phyloP scores from a whole-genome alignment of 1,140 invertebrate species.

The Heliothis subflexa region DNA sequence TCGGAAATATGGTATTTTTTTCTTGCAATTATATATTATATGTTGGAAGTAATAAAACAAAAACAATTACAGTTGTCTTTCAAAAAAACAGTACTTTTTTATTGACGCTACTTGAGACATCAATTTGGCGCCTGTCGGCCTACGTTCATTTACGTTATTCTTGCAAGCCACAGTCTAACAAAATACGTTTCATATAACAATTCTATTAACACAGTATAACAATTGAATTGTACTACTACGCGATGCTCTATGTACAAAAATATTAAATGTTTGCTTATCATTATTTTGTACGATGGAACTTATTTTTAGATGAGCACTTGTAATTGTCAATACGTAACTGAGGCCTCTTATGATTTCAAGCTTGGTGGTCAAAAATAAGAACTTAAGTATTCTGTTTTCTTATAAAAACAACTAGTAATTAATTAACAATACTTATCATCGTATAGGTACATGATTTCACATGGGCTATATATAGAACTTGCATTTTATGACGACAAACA shows the following conservation, averaged over 20 bases:
- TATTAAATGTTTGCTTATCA: slow-evolving; percentile 46
- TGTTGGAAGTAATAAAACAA: background rate
- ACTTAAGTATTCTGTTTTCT: background rate
- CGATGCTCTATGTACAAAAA: slow-evolving; percentile 23
- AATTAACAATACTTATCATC: too few species aligned
- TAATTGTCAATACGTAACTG: slow-evolving; percentile 46
- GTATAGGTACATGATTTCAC: too few species aligned
- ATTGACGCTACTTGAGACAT: slow-evolving; percentile 41
- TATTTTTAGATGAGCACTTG: slow-evolving; percentile 39
- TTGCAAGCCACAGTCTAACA: slow-evolving; percentile 8
- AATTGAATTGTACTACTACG: background rate
- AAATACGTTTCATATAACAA: background rate
- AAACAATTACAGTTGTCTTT: background rate
- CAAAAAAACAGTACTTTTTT: slow-evolving; percentile 4
- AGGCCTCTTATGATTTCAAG: slow-evolving; percentile 37
- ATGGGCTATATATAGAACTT: too few species aligned
- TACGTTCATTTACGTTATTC: slow-evolving; percentile 38
- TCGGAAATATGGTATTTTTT: too few species aligned
- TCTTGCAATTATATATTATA: too few species aligned
- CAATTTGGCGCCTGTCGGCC: slow-evolving; percentile 37
- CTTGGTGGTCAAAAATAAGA: slow-evolving; percentile 32
- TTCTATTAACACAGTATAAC: background rate
- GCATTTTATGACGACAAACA: too few species aligned
- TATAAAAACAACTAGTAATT: background rate
- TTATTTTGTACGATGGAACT: slow-evolving; percentile 35